Conservation (phyloP, 35 echinoderm and acorn worm species). For the Hemicentrotus pulcherrimus region DNA sequence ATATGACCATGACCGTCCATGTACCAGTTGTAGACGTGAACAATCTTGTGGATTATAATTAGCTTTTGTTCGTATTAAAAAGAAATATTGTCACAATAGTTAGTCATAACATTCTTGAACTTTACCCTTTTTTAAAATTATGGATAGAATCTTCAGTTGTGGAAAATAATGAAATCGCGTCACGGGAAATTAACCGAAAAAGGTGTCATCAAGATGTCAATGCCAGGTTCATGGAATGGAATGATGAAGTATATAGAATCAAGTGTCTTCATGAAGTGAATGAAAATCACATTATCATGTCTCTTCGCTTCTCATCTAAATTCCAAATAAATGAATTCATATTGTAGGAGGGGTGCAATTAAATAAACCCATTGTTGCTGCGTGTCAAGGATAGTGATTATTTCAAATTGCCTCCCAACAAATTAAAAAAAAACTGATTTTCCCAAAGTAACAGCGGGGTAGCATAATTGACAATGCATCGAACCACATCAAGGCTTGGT, state of each 20-base stretch:
- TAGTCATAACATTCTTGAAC: not conserved
- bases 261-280: not conserved
- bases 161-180: not conserved
- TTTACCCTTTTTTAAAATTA: not conserved
- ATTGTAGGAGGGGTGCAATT: not conserved
- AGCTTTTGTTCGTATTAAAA: not conserved
- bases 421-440: not conserved
- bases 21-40: no score
- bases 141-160: not conserved
- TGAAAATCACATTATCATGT: not conserved
- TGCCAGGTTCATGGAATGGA: not conserved
- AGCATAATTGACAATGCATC: not conserved
- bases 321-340: not conserved
- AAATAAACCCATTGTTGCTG: not conserved
- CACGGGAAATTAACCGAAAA: not conserved
- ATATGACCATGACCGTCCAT: no score
- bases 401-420: not conserved
- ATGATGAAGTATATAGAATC: not conserved
- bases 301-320: not conserved
- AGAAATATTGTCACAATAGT: not conserved
- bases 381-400: not conserved
- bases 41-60: no score
- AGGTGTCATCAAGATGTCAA: not conserved
- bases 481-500: not conserved
- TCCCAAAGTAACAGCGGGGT: not conserved